A percentile compares a stretch with the other conserved stretches of the same genome.
Evolutionary conservation across 2,113 vertebrate species (phyloP).

Genomic region (Platichthys stellatus): DNA sequence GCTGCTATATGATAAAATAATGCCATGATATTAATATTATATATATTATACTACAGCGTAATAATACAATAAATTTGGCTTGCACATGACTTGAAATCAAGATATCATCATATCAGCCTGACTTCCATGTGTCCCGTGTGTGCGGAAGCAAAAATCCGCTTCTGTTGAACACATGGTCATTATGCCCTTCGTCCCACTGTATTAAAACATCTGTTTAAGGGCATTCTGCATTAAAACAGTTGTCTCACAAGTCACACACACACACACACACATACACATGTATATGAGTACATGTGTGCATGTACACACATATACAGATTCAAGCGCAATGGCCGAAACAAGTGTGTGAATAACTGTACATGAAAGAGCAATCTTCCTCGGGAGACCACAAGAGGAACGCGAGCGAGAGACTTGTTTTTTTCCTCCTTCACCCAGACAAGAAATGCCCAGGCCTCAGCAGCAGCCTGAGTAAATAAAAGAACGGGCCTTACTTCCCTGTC

Average conservation of each 20-base stretch:
- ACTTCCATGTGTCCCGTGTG: background rate
- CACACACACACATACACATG: background rate
- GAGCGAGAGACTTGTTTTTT: constrained; percentile 80
- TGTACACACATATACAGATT: constrained; percentile 55
- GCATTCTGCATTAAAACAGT: background rate
- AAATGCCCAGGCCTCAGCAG: constrained; percentile 95
- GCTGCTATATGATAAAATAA: constrained; percentile 18
- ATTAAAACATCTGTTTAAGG: too few relatives aligned
- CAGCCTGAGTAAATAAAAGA: constrained; percentile 99
- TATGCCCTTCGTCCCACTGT: too few relatives aligned
- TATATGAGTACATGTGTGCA: background rate
- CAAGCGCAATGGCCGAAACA: constrained; percentile 81
- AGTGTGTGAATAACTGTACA: constrained; percentile 96
- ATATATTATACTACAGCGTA: too few relatives aligned
- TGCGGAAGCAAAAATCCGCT: background rate
- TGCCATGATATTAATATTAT: background rate
- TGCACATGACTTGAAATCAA: background rate
- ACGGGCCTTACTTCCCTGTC: constrained; percentile 96
- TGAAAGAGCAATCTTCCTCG: constrained; percentile 86
- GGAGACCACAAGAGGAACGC: constrained; percentile 76
- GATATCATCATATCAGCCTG: background rate
- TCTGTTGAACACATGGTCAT: background rate
- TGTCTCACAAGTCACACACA: background rate
- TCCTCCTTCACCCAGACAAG: constrained; percentile 96
- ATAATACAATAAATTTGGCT: too few relatives aligned